Evolutionary conservation across 1,140 invertebrate species (phyloP).

Genomic region (Odontomachus brunneus): DNA sequence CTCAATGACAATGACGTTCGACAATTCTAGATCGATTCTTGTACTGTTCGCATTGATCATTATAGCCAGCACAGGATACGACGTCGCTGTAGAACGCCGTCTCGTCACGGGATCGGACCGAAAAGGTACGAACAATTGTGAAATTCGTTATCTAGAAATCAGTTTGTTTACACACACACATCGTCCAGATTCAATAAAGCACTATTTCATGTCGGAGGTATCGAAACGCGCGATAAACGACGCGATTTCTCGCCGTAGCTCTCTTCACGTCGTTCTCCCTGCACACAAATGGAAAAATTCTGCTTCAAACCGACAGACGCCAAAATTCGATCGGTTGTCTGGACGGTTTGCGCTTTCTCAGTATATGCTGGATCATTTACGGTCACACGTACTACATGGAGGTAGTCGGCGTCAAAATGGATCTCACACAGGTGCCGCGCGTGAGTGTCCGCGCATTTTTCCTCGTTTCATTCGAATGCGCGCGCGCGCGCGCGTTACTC

Average conservation of each 20-base stretch:
- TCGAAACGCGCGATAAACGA: no score
- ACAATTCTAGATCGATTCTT: conserved; percentile 69
- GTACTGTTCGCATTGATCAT: conserved; percentile 68
- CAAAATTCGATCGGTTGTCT: conserved; percentile 82
- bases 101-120: conserved; percentile 13
- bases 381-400: conserved; percentile 82
- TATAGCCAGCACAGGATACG: conserved; percentile 75
- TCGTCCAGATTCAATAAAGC: no score
- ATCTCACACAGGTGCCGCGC: conserved; percentile 67
- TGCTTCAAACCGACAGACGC: conserved; percentile 77
- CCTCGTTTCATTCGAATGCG: no score
- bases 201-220: no score
- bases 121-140: conserved; percentile 32
- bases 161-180: no score
- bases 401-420: conserved; percentile 71
- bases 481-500: no score
- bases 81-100: conserved; percentile 65
- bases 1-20: neutral
- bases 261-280: conserved; percentile 82
- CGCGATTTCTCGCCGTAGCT: conserved; percentile 1
- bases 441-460: conserved; percentile 55
- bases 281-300: conserved; percentile 83
- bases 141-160: conserved; percentile 5
- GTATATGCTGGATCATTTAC: conserved; percentile 86
- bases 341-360: conserved; percentile 85